Base-by-base conservation (phyloP, 2,888 invertebrate genomes). In the Lochmaea crataegi region DNA sequence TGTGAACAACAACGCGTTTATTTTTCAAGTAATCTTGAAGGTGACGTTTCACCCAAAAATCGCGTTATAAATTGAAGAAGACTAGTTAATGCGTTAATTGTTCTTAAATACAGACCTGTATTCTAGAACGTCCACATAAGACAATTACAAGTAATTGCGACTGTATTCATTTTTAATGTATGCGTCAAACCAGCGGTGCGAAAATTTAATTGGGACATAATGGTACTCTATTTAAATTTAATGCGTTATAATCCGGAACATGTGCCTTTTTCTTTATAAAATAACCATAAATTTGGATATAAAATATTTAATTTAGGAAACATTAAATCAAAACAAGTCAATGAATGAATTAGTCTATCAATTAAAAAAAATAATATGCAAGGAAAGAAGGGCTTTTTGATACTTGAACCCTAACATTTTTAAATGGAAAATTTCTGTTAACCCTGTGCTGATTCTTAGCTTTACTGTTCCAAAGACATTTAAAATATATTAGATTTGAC, bases 151-250 rank as follows among this genome's bases (percentile, higher is more conserved):
- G 83, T 84, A 85, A 85, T 84, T 85, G 83, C 83, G 80, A 82
- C 82, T 82, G 75, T 72, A 82, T 81, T 81, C 80, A 76, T 81
- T 53, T 79, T 82, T 85, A 86, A 86, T 86, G 79, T 86, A 86
- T 85, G 86, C 86, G 85, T 84, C 85, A 82, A 85, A 82, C 84
- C 86, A 85, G 80, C 85, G 85, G 86, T 84, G 86, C 86, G 86
- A 85, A 85, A 85, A 86, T 86, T 86, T 87, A 87, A 86, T 87
- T 86, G 85, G 85, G 86, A 85, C 85, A 86, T 84, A 85, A 85
- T 83, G 85, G 84, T 84, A 83, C 84, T 84, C 45, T 85, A 85
- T 84, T 83, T 82, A 85, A 86, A 86, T 86, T 86, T 85, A 85
- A 86, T 84, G 61, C 18, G 42, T 63, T 63, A 63, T 63, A 42